Percentiles rank a stretch among this genome's conserved stretches.
Evolutionary conservation across 53 echinoderm and acorn worm species (phyloP).

Genomic region (Glandiceps talaboti): DNA sequence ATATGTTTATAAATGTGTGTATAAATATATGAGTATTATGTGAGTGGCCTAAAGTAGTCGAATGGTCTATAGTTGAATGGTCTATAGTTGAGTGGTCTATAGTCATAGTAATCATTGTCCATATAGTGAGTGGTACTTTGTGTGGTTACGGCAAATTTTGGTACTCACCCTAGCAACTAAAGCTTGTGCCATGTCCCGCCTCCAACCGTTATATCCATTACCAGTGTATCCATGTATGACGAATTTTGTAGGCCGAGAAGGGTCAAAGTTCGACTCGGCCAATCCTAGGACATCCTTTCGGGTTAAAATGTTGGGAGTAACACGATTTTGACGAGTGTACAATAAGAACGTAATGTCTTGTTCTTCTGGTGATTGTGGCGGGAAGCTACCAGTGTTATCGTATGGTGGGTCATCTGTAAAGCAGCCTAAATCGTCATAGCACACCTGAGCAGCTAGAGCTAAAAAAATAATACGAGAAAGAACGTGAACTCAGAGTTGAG

Average conservation of each 20-base stretch:
- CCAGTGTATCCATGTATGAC: constrained; percentile 58
- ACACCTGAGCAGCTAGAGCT: constrained; percentile 7
- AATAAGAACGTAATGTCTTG: constrained; percentile 24
- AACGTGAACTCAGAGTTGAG: too few relatives aligned
- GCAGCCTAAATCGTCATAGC: constrained; percentile 35
- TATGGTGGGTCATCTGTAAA: constrained; percentile 34
- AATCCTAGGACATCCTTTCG: constrained; percentile 17
- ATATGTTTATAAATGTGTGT: too few relatives aligned
- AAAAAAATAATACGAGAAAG: too few relatives aligned
- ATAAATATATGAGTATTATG: too few relatives aligned
- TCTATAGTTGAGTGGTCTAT: too few relatives aligned
- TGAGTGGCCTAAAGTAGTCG: too few relatives aligned
- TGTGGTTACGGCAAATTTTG: too few relatives aligned
- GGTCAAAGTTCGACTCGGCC: constrained; percentile 33
- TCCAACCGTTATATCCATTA: constrained; percentile 28
- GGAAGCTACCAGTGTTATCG: constrained; percentile 28
- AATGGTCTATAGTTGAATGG: too few relatives aligned
- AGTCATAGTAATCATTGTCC: too few relatives aligned
- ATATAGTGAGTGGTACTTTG: too few relatives aligned
- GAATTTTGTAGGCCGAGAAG: constrained; percentile 32
- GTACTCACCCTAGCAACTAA: constrained; percentile 33
- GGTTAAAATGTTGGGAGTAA: constrained; percentile 3
- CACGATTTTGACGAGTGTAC: constrained; percentile 31
- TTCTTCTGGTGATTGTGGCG: constrained; percentile 17
- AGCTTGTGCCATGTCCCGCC: constrained; percentile 33